Conservation (phyloP, 2,113 vertebrate species). For the Pteronura brasiliensis region DNA sequence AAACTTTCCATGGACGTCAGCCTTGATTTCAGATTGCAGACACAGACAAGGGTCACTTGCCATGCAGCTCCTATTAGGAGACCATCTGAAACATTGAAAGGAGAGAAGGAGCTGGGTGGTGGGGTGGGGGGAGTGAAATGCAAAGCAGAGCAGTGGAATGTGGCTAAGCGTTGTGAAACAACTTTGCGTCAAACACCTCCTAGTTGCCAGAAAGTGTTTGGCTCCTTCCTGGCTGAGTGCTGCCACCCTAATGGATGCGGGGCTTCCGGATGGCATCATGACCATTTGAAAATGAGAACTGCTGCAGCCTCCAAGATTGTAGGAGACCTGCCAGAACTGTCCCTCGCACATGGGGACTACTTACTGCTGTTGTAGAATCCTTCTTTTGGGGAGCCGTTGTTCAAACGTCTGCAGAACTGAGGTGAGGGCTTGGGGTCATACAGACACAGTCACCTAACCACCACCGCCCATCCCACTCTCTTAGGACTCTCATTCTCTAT, state of each 20-base stretch:
- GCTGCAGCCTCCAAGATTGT: neutral
- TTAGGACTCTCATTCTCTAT: neutral
- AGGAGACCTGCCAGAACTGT: neutral
- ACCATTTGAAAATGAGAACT: neutral
- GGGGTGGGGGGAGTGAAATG: neutral
- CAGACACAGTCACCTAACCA: neutral
- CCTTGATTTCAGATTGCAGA: neutral
- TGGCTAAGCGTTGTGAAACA: neutral
- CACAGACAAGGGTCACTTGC: neutral
- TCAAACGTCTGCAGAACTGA: neutral
- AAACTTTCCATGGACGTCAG: neutral
- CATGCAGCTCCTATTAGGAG: neutral
- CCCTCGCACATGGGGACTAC: neutral
- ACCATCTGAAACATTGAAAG: neutral
- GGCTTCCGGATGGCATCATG: neutral
- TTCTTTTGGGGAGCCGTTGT: neutral
- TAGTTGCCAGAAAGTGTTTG: neutral
- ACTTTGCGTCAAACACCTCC: neutral
- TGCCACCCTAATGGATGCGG: neutral
- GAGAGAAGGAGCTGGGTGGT: neutral
- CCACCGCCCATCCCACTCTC: neutral
- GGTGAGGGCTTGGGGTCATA: neutral
- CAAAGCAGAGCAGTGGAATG: neutral
- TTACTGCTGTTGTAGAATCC: neutral
- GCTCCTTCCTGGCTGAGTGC: too few species aligned